These are phyloP conservation scores for Mareca penelope DNA, from an alignment of 2,797 vertebrate species.

Conservation along the genomic window DNA sequence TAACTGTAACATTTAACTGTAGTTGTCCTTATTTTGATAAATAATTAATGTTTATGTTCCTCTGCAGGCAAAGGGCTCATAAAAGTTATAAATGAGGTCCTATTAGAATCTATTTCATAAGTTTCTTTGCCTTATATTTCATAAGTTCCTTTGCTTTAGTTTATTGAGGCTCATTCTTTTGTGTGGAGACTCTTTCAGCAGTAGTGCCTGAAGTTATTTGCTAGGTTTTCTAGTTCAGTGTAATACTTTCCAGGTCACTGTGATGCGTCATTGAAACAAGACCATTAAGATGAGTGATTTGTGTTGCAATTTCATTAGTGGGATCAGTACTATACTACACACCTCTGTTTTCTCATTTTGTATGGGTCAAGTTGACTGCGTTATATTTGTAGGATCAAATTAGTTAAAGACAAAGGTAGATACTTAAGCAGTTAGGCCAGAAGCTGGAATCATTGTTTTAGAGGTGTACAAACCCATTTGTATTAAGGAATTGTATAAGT, in stretches of 20 bases:
- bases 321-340: slow-evolving; percentile 66
- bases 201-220: slow-evolving; percentile 59
- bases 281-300: slow-evolving; percentile 74
- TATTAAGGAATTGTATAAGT: slow-evolving; percentile 67
- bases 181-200: slow-evolving; percentile 33
- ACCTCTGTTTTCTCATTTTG: slow-evolving; percentile 62
- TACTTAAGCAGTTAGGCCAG: slow-evolving; percentile 55
- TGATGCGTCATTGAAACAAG: slow-evolving; percentile 60
- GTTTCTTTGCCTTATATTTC: slow-evolving; percentile 37
- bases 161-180: slow-evolving; percentile 35
- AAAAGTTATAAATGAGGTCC: not conserved
- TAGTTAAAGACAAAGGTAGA: slow-evolving; percentile 59
- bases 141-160: slow-evolving; percentile 4
- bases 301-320: slow-evolving; percentile 76
- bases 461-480: slow-evolving; percentile 54
- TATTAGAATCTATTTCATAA: slow-evolving; percentile 25
- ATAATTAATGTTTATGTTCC: not conserved
- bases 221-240: slow-evolving; percentile 55
- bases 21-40: slow-evolving; percentile 21
- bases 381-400: slow-evolving; percentile 63
- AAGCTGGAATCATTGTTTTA: slow-evolving; percentile 59
- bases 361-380: slow-evolving; percentile 38
- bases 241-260: slow-evolving; percentile 55
- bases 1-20: slow-evolving; percentile 20
- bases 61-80: slow-evolving; percentile 6